phyloP scores from a whole-genome alignment of 1,140 invertebrate species.

The Drosophila insularis region DNA sequence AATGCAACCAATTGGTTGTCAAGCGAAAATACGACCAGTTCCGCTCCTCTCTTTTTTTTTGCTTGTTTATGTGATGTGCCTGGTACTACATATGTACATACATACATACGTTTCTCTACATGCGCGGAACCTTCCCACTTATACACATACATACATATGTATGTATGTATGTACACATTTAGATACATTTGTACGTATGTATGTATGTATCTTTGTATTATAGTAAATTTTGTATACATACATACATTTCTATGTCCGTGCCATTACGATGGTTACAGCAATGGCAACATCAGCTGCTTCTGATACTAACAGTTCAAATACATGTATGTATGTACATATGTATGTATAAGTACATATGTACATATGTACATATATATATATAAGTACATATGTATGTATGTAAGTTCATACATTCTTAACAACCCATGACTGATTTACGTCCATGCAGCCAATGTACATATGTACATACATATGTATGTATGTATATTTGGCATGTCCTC shows the following conservation, averaged over 20 bases:
- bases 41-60: conserved; percentile 19
- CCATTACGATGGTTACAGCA: conserved; percentile 31
- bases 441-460: too few relatives aligned
- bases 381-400: too few relatives aligned
- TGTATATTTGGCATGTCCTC: too few relatives aligned
- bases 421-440: too few relatives aligned
- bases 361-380: too few relatives aligned
- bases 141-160: conserved; percentile 28
- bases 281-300: conserved; percentile 23
- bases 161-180: conserved; percentile 16
- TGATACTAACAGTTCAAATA: too few relatives aligned
- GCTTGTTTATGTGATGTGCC: too few relatives aligned
- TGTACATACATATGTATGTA: too few relatives aligned
- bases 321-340: too few relatives aligned
- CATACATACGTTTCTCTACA: conserved; percentile 5
- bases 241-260: conserved; percentile 58
- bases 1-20: conserved; percentile 16
- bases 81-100: conserved; percentile 1
- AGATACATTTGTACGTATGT: conserved; percentile 37
- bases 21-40: conserved; percentile 74
- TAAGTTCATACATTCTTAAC: too few relatives aligned
- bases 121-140: conserved; percentile 20
- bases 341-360: too few relatives aligned
- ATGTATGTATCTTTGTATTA: conserved; percentile 61
- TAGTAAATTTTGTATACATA: too few relatives aligned